Evolutionary conservation across 2,888 invertebrate species (phyloP).

Genomic region (Tetrapedia diversipes): DNA sequence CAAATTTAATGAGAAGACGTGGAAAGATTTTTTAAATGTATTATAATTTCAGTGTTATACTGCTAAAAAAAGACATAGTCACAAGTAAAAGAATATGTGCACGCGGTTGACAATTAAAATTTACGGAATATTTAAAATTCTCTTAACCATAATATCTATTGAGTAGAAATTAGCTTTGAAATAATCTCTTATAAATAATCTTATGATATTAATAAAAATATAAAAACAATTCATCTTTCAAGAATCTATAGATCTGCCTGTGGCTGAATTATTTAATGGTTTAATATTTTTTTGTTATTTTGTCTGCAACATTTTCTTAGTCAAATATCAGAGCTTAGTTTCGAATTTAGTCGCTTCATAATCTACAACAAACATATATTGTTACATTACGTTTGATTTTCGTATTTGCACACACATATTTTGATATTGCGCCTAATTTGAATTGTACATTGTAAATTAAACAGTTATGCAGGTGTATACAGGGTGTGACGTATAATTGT

Average conservation of each 20-base stretch:
- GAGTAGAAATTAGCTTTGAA: conserved; percentile 21
- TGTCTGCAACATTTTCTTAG: neutral
- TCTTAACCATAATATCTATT: conserved; percentile 17
- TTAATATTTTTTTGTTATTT: conserved; percentile 8
- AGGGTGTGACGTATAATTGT: too few species aligned
- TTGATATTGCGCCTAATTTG: too few species aligned
- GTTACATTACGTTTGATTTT: neutral
- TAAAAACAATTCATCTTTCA: conserved; percentile 32
- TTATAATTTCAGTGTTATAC: conserved; percentile 27
- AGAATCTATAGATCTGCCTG: conserved; percentile 26
- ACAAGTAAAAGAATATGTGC: neutral
- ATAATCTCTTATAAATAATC: conserved; percentile 31
- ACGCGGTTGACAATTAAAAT: conserved; percentile 32
- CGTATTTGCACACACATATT: neutral
- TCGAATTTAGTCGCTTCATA: conserved; percentile 13
- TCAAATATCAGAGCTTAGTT: neutral
- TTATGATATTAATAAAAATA: conserved; percentile 16
- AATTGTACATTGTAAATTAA: too few species aligned
- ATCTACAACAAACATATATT: neutral
- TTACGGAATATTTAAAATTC: conserved; percentile 12
- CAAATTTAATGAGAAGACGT: conserved; percentile 44
- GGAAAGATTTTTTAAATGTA: conserved; percentile 40
- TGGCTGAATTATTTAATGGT: conserved; percentile 3
- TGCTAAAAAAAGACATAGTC: neutral
- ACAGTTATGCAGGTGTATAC: too few species aligned